Evolutionary conservation across 2,888 invertebrate species (phyloP).

Genomic region (Geophilus truncorum): DNA sequence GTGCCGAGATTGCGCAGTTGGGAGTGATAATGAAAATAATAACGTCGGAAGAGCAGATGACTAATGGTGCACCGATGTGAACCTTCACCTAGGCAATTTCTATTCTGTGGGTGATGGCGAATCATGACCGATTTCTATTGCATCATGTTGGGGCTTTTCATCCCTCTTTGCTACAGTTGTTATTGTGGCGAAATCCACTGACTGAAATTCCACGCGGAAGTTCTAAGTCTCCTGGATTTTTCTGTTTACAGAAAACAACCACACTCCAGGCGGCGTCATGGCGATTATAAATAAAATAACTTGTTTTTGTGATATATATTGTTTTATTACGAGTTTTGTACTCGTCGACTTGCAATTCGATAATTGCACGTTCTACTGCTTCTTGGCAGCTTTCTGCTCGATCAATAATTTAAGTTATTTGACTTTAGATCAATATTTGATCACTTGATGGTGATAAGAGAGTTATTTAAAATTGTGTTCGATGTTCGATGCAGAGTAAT

Average conservation of each 20-base stretch:
- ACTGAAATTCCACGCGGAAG: background rate
- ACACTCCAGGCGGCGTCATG: background rate
- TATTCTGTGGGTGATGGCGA: background rate
- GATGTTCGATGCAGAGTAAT: no score
- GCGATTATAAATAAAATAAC: background rate
- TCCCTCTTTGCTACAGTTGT: background rate
- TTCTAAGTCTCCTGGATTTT: background rate
- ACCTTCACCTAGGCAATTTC: background rate
- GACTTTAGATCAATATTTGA: background rate
- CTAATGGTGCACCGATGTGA: background rate
- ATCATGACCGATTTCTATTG: slow-evolving; percentile 4
- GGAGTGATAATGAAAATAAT: background rate
- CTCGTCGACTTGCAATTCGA: background rate
- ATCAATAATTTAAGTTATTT: background rate
- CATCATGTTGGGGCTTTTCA: background rate
- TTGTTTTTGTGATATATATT: background rate
- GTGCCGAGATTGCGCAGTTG: background rate
- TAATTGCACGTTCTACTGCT: background rate
- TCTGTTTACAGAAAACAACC: background rate
- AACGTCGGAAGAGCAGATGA: background rate
- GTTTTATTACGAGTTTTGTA: background rate
- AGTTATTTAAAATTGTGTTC: background rate
- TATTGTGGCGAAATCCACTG: background rate
- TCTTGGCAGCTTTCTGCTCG: background rate
- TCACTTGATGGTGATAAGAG: background rate